A percentile compares a stretch with the other conserved stretches of the same genome.
Conservation (phyloP, 2,797 vertebrate genomes). For the Morus bassanus region DNA sequence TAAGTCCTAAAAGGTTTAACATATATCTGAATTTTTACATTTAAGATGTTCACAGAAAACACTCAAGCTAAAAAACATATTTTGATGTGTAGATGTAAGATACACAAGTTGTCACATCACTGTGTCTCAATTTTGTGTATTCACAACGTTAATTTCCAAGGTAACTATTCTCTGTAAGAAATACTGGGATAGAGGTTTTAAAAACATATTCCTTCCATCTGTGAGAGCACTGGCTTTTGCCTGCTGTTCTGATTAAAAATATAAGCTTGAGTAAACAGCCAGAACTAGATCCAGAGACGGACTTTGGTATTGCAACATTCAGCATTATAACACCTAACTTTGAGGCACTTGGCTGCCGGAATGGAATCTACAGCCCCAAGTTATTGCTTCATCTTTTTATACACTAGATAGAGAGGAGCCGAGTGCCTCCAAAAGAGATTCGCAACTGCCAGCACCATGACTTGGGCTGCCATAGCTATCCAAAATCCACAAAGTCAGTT, state of each 20-base stretch:
- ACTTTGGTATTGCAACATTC: not conserved
- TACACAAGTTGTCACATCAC: not conserved
- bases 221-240: not conserved
- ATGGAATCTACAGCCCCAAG: not conserved
- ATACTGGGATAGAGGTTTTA: conserved; percentile 15
- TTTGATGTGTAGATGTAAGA: not conserved
- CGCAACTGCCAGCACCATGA: not conserved
- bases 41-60: not conserved
- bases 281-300: conserved; percentile 2
- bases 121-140: not conserved
- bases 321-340: conserved; percentile 3
- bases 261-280: not conserved
- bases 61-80: not conserved
- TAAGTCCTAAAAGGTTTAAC: not conserved
- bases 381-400: conserved; percentile 8
- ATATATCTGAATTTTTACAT: not conserved
- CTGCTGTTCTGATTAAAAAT: conserved; percentile 35
- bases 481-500: not conserved
- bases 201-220: conserved; percentile 32
- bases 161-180: not conserved
- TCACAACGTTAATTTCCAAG: not conserved
- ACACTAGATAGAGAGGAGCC: not conserved
- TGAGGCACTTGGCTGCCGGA: not conserved
- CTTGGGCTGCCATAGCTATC: not conserved
- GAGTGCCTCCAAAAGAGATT: not conserved